These are phyloP conservation scores for Kryptolebias marmoratus DNA, from an alignment of 2,113 vertebrate species.

Conservation along the genomic window DNA sequence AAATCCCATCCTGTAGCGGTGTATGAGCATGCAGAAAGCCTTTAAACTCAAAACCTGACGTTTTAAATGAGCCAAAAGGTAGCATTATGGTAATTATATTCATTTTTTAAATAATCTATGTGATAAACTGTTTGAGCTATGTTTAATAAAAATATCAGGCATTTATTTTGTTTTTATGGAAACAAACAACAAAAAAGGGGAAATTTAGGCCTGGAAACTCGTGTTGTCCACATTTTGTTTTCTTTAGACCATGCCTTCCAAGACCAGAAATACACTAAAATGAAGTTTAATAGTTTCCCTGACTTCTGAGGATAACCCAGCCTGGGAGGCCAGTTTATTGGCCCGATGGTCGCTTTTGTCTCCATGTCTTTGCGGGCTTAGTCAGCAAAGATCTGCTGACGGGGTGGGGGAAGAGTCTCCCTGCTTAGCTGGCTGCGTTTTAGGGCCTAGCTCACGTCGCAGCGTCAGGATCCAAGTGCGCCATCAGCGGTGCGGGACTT, in stretches of 20 bases:
- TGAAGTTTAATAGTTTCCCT: neutral
- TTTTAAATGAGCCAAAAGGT: too few relatives aligned
- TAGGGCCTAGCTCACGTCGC: constrained; percentile 72
- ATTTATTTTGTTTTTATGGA: too few relatives aligned
- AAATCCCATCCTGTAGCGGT: too few relatives aligned
- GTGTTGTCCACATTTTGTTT: neutral
- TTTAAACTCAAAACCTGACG: too few relatives aligned
- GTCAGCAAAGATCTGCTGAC: constrained; percentile 69
- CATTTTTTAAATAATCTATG: too few relatives aligned
- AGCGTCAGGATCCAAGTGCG: constrained; percentile 69
- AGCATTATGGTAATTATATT: too few relatives aligned
- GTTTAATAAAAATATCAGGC: too few relatives aligned
- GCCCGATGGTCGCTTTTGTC: constrained; percentile 52
- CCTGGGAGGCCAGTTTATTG: neutral
- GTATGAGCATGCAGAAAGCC: too few relatives aligned
- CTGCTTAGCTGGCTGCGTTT: constrained; percentile 69
- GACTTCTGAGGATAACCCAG: neutral
- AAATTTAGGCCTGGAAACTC: neutral
- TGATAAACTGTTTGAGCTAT: too few relatives aligned
- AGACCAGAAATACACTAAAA: neutral
- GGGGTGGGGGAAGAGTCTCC: constrained; percentile 53
- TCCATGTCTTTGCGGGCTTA: constrained; percentile 54
- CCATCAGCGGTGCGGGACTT: constrained; percentile 47
- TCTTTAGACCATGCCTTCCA: too few relatives aligned
- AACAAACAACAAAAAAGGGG: too few relatives aligned